Evolutionary conservation across 2,113 vertebrate species (phyloP).

Genomic region (Felis chaus): DNA sequence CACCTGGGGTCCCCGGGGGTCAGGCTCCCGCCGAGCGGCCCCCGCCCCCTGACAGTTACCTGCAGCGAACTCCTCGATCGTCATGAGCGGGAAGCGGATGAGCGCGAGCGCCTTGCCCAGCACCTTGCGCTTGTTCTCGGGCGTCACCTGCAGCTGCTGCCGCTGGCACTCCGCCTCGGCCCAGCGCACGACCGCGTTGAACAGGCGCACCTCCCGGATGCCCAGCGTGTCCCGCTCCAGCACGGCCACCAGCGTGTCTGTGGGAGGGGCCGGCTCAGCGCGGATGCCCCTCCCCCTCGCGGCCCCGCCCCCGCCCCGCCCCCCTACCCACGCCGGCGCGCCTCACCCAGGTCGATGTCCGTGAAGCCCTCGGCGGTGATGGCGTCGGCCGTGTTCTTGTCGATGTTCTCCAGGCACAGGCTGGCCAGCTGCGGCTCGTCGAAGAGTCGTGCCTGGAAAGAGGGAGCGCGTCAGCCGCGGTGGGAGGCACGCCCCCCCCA

Average conservation of each 20-base stretch:
- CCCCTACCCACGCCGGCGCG: neutral
- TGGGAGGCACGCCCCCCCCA: too few relatives aligned
- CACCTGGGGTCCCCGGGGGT: neutral
- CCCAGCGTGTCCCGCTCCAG: slow-evolving; percentile 96
- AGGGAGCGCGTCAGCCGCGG: neutral
- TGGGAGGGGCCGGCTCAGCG: rapidly evolving
- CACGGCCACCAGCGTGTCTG: slow-evolving; percentile 96
- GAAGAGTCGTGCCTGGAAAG: slow-evolving; percentile 92
- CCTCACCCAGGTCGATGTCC: slow-evolving; percentile 94
- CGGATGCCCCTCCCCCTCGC: neutral
- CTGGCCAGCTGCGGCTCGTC: slow-evolving; percentile 98
- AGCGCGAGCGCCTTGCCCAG: slow-evolving; percentile 95
- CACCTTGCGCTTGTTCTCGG: slow-evolving; percentile 95
- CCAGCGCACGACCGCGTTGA: slow-evolving; percentile 95
- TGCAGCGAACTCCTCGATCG: slow-evolving; percentile 98
- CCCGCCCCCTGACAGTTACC: slow-evolving; percentile 81
- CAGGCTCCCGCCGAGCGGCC: neutral
- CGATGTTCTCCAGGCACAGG: slow-evolving; percentile 97
- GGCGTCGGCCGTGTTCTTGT: slow-evolving; percentile 97
- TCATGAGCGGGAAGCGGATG: slow-evolving; percentile 98
- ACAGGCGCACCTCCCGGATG: slow-evolving; percentile 95
- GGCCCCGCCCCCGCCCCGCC: rapidly evolving
- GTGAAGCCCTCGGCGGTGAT: slow-evolving; percentile 97
- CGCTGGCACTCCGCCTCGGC: slow-evolving; percentile 95
- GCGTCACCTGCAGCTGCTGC: slow-evolving; percentile 94